Conservation (phyloP, 2,888 invertebrate species). For the Myopa tessellatipennis region DNA sequence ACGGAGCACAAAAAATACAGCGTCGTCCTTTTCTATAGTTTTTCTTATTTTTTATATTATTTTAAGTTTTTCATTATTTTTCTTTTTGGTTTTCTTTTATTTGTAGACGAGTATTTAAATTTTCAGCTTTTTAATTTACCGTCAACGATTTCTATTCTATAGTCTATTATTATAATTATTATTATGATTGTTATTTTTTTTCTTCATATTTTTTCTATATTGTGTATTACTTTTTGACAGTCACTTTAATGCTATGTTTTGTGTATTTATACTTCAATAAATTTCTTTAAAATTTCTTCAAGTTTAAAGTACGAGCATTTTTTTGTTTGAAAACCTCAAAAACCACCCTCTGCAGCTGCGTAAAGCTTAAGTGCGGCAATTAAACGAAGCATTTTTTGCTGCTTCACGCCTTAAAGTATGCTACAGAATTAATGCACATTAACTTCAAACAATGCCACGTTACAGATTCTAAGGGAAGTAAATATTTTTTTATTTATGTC, state of each 20-base stretch:
- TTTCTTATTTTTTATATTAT: too few species aligned
- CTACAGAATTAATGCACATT: slow-evolving; percentile 33
- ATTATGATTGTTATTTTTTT: not conserved
- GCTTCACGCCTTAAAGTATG: slow-evolving; percentile 28
- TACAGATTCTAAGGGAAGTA: not conserved
- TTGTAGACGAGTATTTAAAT: too few species aligned
- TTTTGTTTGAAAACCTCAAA: not conserved
- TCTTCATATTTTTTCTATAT: not conserved
- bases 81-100: too few species aligned
- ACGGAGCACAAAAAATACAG: too few species aligned
- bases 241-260: not conserved
- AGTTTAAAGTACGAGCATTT: not conserved
- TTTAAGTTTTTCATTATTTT: too few species aligned
- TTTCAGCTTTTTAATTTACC: too few species aligned
- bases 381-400: slow-evolving; percentile 22
- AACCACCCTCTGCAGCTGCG: not conserved
- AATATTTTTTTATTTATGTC: too few species aligned
- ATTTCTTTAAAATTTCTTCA: not conserved
- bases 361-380: slow-evolving; percentile 26
- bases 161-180: too few species aligned
- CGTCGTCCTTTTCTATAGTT: too few species aligned
- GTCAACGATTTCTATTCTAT: too few species aligned
- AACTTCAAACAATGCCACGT: slow-evolving; percentile 23
- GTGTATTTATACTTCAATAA: not conserved
- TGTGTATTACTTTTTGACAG: not conserved